phyloP scores from a whole-genome alignment of 92 coral and sea anemone genomes.

The Epizoanthus ramosus region DNA sequence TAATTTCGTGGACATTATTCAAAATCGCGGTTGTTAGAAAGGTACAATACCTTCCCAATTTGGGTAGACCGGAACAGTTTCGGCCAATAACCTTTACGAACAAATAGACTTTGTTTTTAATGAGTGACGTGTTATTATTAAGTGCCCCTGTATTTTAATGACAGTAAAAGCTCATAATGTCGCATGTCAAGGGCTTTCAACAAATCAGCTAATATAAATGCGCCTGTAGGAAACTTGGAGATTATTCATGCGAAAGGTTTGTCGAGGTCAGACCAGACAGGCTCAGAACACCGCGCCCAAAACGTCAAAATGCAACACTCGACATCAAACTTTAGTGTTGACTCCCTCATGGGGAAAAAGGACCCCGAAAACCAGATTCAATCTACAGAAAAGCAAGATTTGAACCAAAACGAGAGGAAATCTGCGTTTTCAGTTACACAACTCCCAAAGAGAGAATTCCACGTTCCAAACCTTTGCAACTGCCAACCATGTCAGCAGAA shows the following conservation, averaged over 20 bases:
- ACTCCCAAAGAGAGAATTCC: conserved; percentile 75
- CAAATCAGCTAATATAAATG: conserved; percentile 18
- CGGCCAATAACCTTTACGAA: conserved; percentile 82
- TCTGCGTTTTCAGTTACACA: conserved; percentile 80
- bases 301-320: conserved; percentile 59
- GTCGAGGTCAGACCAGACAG: conserved; percentile 38
- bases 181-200: conserved; percentile 18
- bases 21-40: conserved; percentile 13
- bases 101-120: conserved; percentile 74
- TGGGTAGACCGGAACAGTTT: conserved; percentile 56
- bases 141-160: conserved; percentile 48
- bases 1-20: conserved; percentile 27
- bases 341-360: conserved; percentile 85
- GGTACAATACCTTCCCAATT: conserved; percentile 57
- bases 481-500: conserved; percentile 91
- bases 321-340: conserved; percentile 72
- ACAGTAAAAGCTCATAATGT: conserved; percentile 26
- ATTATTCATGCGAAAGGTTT: background rate
- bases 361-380: conserved; percentile 42
- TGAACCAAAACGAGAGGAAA: conserved; percentile 60
- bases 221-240: background rate
- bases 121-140: conserved; percentile 70
- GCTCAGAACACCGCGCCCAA: conserved; percentile 21
- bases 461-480: conserved; percentile 72
- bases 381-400: conserved; percentile 54